These are phyloP conservation scores for Synchiropus splendidus DNA, from an alignment of 2,113 vertebrate species.

Conservation along the genomic window DNA sequence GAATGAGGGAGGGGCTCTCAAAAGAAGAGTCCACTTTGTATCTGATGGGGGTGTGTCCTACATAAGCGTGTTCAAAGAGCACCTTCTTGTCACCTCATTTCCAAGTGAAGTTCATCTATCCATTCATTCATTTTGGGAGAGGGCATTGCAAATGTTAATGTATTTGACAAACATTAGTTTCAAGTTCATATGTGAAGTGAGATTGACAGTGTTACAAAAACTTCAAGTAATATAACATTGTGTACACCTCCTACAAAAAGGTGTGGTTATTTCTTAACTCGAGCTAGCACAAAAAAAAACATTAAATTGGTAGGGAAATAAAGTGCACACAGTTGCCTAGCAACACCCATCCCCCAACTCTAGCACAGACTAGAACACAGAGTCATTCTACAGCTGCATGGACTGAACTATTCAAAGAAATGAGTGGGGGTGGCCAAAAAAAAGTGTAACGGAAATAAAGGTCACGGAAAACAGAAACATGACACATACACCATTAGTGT, in stretches of 20 bases:
- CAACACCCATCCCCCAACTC: slow-evolving; percentile 60
- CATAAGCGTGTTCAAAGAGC: background rate
- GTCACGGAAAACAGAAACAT: slow-evolving; percentile 13
- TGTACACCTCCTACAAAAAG: slow-evolving; percentile 6
- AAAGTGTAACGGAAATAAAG: slow-evolving; percentile 8
- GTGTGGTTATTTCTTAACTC: slow-evolving; percentile 12
- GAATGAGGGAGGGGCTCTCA: slow-evolving; percentile 35
- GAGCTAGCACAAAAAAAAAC: slow-evolving; percentile 36
- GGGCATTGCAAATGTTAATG: no score
- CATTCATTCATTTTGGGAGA: no score
- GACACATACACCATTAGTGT: background rate
- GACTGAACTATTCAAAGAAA: slow-evolving; percentile 44
- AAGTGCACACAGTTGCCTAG: slow-evolving; percentile 46
- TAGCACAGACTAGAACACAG: slow-evolving; percentile 50
- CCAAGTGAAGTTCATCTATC: no score
- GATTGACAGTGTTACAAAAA: no score
- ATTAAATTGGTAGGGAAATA: slow-evolving; percentile 18
- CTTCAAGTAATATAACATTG: no score
- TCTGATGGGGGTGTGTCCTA: slow-evolving; percentile 12
- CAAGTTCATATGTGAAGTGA: no score
- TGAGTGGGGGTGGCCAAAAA: slow-evolving; percentile 8
- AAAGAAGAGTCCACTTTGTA: slow-evolving; percentile 27
- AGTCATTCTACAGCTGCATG: slow-evolving; percentile 45
- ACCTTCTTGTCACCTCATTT: no score
- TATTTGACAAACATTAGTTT: no score